These are phyloP conservation scores for Alentia gelatinosa DNA, from an alignment of 2,888 invertebrate species.

Conservation along the genomic window DNA sequence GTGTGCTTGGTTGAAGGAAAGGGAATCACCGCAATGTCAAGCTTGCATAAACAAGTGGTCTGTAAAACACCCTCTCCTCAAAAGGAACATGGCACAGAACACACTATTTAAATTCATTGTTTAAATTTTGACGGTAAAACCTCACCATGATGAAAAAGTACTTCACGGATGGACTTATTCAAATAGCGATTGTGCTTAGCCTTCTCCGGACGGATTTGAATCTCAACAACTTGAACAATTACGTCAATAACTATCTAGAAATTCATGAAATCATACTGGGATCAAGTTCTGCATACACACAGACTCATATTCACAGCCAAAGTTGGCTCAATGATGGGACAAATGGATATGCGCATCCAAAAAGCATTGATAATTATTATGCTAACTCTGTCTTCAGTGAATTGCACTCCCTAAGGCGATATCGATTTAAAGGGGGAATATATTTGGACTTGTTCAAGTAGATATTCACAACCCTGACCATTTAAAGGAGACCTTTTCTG, in stretches of 20 bases:
- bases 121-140: neutral
- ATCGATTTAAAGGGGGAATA: too few relatives aligned
- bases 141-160: constrained; percentile 71
- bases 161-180: constrained; percentile 77
- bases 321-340: constrained; percentile 55
- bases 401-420: constrained; percentile 67
- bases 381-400: constrained; percentile 70
- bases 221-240: constrained; percentile 65
- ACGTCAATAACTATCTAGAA: constrained; percentile 74
- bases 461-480: too few relatives aligned
- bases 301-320: constrained; percentile 64
- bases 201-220: constrained; percentile 76
- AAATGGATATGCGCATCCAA: constrained; percentile 67
- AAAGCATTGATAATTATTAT: constrained; percentile 69
- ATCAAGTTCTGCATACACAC: constrained; percentile 73
- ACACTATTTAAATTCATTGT: too few relatives aligned
- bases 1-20: too few relatives aligned
- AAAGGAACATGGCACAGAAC: too few relatives aligned
- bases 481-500: too few relatives aligned
- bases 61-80: too few relatives aligned
- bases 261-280: constrained; percentile 77
- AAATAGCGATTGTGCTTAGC: constrained; percentile 78
- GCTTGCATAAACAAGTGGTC: too few relatives aligned
- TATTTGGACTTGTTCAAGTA: too few relatives aligned
- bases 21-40: too few relatives aligned